A percentile compares a stretch with the other conserved stretches of the same genome.
phyloP scores from a whole-genome alignment of 2,888 invertebrate species.

The Drosophila diplacantha region DNA sequence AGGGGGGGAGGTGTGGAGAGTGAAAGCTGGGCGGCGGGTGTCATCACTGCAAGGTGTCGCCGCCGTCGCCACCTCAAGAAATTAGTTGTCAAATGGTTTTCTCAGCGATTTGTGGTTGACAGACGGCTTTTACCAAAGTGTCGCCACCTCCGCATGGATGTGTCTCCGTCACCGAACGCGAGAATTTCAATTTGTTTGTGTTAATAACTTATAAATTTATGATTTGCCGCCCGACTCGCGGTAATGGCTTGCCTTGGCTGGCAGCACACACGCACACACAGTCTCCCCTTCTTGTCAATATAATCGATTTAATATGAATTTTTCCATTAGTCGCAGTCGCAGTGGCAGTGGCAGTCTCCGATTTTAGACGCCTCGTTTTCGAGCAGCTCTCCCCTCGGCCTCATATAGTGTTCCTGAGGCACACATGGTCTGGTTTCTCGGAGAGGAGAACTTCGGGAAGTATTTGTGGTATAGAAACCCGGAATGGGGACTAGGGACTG shows the following conservation, averaged over 20 bases:
- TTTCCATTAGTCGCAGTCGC: constrained; percentile 75
- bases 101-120: constrained; percentile 57
- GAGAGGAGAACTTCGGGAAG: constrained; percentile 33
- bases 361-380: constrained; percentile 55
- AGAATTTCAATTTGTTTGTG: constrained; percentile 31
- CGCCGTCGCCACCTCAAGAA: constrained; percentile 57
- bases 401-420: too few species aligned
- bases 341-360: constrained; percentile 66
- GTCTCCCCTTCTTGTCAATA: constrained; percentile 67
- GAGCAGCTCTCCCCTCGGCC: neutral
- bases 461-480: constrained; percentile 34
- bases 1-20: neutral
- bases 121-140: constrained; percentile 64
- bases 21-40: neutral
- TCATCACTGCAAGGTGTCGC: constrained; percentile 54
- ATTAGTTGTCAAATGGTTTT: constrained; percentile 65
- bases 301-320: constrained; percentile 76
- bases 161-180: constrained; percentile 30
- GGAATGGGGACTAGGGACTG: too few species aligned
- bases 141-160: constrained; percentile 37
- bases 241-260: constrained; percentile 10
- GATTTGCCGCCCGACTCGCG: constrained; percentile 30
- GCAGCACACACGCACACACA: neutral
- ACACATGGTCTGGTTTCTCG: neutral
- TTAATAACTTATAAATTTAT: constrained; percentile 63